A percentile compares a stretch with the other conserved stretches of the same genome.
These are phyloP conservation scores for Aythya baeri DNA, from an alignment of 2,113 vertebrate species.

Conservation along the genomic window DNA sequence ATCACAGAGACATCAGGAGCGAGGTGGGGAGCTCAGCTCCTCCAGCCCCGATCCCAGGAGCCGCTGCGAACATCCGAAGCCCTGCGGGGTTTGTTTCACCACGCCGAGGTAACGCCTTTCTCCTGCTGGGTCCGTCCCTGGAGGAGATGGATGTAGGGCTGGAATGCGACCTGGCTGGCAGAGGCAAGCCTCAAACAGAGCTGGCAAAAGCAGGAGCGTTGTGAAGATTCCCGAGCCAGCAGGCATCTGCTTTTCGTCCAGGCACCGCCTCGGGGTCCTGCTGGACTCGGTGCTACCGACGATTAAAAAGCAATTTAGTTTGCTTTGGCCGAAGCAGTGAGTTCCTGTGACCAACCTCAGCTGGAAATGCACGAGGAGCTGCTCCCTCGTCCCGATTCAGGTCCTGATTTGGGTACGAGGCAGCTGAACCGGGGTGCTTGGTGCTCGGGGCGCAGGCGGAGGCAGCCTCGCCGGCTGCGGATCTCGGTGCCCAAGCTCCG, in stretches of 20 bases:
- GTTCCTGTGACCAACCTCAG: neutral
- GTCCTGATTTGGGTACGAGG: neutral
- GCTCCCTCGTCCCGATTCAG: neutral
- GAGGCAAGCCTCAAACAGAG: neutral
- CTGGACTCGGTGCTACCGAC: rapidly evolving
- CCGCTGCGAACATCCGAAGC: neutral
- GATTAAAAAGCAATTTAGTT: neutral
- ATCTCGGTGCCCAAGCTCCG: neutral
- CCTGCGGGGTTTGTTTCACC: rapidly evolving
- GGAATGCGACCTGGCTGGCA: rapidly evolving
- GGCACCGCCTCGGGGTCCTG: neutral
- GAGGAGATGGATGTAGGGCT: neutral
- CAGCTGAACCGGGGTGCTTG: neutral
- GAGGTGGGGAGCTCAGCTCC: neutral
- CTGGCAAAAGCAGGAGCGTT: neutral
- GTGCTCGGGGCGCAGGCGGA: neutral
- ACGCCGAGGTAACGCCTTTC: rapidly evolving
- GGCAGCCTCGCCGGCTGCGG: neutral
- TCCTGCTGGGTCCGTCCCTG: neutral
- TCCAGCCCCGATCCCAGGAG: neutral
- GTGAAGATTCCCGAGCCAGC: neutral
- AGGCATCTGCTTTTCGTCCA: neutral
- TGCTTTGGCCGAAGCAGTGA: neutral
- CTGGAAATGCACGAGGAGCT: neutral
- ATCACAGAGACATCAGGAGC: rapidly evolving